Conservation (phyloP, 2,888 invertebrate genomes). For the Slavum lentiscoides region DNA sequence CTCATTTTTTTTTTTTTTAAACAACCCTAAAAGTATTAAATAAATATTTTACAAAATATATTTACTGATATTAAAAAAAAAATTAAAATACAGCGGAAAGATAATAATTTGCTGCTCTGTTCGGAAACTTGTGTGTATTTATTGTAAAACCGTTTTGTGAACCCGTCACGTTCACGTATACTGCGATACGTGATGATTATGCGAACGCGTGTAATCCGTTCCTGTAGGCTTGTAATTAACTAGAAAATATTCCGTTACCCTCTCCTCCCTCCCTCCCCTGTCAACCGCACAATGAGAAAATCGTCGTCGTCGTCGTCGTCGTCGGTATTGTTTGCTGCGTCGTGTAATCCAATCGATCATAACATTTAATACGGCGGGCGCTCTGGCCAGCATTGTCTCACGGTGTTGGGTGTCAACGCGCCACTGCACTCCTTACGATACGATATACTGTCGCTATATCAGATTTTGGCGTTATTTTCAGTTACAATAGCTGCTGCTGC, state of each 20-base stretch:
- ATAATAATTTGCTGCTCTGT: too few species aligned
- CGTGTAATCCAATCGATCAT: slow-evolving; percentile 48
- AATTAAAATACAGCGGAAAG: too few species aligned
- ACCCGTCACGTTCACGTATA: neutral
- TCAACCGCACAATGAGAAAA: neutral
- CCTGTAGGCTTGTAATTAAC: neutral
- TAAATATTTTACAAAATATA: too few species aligned
- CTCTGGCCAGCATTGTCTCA: slow-evolving; percentile 32
- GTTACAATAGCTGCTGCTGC: slow-evolving; percentile 9
- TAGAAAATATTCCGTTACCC: neutral
- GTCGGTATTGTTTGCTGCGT: neutral
- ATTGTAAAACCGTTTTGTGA: neutral
- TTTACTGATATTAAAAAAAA: too few species aligned
- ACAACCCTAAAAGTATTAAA: too few species aligned
- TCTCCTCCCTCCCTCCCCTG: too few species aligned
- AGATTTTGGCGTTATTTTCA: slow-evolving; percentile 38
- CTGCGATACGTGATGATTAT: too few species aligned
- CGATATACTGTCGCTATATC: slow-evolving; percentile 9
- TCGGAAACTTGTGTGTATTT: too few species aligned
- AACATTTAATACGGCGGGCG: slow-evolving; percentile 45
- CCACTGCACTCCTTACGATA: neutral
- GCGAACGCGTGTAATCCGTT: too few species aligned
- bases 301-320: neutral
- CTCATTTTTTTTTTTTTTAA: too few species aligned
- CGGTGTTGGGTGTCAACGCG: slow-evolving; percentile 40